These are phyloP conservation scores for Aphis gossypii DNA, from an alignment of 1,140 invertebrate genomes.

Conservation along the genomic window DNA sequence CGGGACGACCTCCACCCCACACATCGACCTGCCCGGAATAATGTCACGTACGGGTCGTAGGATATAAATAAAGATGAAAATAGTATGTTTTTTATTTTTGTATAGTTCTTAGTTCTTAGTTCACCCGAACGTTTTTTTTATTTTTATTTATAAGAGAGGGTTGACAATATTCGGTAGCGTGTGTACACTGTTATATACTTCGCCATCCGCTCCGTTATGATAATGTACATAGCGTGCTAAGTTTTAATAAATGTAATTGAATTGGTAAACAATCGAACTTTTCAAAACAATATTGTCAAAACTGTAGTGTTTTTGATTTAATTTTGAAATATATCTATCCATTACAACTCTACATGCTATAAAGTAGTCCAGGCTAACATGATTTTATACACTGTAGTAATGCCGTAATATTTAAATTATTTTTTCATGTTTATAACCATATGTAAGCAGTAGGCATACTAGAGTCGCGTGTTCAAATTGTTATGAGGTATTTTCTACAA, in stretches of 20 bases:
- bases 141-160: not conserved
- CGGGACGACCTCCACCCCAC: not conserved
- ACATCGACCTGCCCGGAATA: conserved; percentile 24
- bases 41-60: conserved; percentile 40
- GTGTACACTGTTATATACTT: not conserved
- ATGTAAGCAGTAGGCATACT: not conserved
- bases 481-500: not conserved
- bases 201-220: not conserved
- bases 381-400: not conserved
- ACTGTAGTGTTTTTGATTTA: not conserved
- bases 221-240: not conserved
- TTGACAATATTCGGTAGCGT: not conserved
- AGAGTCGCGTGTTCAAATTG: not conserved
- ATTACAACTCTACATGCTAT: not conserved
- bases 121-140: not conserved
- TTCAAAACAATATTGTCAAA: not conserved
- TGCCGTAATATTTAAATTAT: not conserved
- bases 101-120: not conserved
- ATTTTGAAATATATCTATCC: not conserved
- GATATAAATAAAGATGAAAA: conserved; percentile 45
- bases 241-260: conserved; percentile 14
- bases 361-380: not conserved
- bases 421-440: not conserved
- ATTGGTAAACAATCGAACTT: conserved; percentile 21
- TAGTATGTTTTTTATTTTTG: conserved; percentile 28